phyloP scores from a whole-genome alignment of 1,140 invertebrate species.

The Cydia amplana region DNA sequence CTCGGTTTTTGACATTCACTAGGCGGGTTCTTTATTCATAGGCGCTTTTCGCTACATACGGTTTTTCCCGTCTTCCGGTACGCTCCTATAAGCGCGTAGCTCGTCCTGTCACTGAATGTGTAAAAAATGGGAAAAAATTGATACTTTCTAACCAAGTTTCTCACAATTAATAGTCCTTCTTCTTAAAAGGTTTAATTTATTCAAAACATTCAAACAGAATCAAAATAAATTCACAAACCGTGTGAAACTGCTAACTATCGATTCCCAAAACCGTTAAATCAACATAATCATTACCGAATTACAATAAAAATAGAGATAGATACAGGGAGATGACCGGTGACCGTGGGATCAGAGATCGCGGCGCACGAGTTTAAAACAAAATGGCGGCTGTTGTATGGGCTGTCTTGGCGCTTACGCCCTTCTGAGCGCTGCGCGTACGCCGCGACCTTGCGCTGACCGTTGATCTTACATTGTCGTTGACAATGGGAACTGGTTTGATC shows the following conservation, averaged over 20 bases:
- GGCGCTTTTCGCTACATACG: too few relatives aligned
- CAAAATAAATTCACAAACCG: constrained; percentile 5
- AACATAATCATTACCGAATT: constrained; percentile 2
- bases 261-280: constrained; percentile 9
- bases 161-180: too few relatives aligned
- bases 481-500: constrained; percentile 14
- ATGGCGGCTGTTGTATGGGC: not conserved
- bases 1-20: too few relatives aligned
- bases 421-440: not conserved
- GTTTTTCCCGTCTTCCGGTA: too few relatives aligned
- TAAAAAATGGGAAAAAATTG: too few relatives aligned
- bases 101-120: too few relatives aligned
- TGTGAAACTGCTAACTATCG: not conserved
- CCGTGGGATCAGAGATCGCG: constrained; percentile 6
- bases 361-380: not conserved
- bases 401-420: not conserved
- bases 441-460: not conserved
- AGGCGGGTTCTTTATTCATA: too few relatives aligned
- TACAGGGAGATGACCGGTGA: constrained; percentile 8
- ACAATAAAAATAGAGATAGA: constrained; percentile 9
- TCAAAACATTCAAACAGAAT: not conserved
- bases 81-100: too few relatives aligned
- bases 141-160: not conserved
- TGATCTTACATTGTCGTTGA: not conserved
- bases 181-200: not conserved